Percentiles rank a stretch among this genome's conserved stretches.
Conservation (phyloP, 2,888 invertebrate genomes). For the Petrolisthes cinctipes region DNA sequence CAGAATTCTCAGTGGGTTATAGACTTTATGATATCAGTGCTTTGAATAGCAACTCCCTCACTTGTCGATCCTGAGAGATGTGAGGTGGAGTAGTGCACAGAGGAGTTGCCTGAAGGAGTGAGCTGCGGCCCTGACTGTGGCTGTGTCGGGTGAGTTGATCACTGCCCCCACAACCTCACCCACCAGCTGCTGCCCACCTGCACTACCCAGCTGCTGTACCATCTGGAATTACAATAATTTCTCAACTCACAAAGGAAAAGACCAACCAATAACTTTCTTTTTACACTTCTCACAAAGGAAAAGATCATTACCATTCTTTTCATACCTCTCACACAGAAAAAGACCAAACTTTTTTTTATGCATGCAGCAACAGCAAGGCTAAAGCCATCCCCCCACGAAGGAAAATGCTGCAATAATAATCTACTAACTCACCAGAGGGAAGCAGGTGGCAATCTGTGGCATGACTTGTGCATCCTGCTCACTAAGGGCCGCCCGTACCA, state of each 20-base stretch:
- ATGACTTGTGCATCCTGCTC: slow-evolving; percentile 30
- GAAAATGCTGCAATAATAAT: neutral
- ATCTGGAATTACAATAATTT: slow-evolving; percentile 18
- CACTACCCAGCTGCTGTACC: slow-evolving; percentile 44
- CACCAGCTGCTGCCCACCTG: slow-evolving; percentile 45
- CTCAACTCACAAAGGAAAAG: too few relatives aligned
- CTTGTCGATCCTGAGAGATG: slow-evolving; percentile 29
- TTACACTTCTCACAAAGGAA: neutral
- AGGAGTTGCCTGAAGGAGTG: slow-evolving; percentile 42
- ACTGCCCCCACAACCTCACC: slow-evolving; percentile 49
- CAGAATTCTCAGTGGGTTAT: too few relatives aligned
- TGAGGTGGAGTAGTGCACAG: slow-evolving; percentile 50
- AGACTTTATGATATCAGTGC: too few relatives aligned
- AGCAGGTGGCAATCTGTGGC: slow-evolving; percentile 43
- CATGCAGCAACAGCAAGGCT: neutral
- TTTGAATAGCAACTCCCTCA: neutral
- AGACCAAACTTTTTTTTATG: neutral
- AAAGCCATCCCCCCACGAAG: neutral
- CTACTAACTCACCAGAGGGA: slow-evolving; percentile 45
- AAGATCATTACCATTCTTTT: neutral
- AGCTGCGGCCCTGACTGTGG: slow-evolving; percentile 37
- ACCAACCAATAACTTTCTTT: neutral
- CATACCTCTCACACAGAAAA: neutral
- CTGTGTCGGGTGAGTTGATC: slow-evolving; percentile 31
- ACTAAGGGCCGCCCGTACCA: slow-evolving; percentile 33